These are phyloP conservation scores for Pantherophis alleghaniensis DNA, from an alignment of 2,797 vertebrate species.

Conservation along the genomic window DNA sequence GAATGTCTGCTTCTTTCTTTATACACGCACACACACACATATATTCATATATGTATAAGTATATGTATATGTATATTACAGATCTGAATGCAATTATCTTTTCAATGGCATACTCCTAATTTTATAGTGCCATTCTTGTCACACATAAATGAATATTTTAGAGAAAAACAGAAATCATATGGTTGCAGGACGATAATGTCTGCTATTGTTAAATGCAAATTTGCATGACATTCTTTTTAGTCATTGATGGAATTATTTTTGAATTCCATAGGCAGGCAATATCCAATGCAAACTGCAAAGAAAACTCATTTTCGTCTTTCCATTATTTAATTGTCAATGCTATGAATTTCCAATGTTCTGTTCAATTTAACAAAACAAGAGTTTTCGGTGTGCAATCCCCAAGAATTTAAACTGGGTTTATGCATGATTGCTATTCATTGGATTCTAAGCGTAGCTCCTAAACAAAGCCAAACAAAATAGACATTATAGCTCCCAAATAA, in stretches of 20 bases:
- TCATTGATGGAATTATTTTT: neutral
- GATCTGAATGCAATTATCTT: neutral
- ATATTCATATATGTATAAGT: no score
- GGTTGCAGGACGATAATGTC: neutral
- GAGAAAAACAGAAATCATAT: neutral
- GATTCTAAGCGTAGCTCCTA: neutral
- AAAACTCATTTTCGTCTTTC: neutral
- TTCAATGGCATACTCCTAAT: neutral
- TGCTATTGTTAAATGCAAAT: neutral
- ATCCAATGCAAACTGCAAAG: neutral
- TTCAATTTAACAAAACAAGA: conserved; percentile 9
- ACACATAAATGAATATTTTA: neutral
- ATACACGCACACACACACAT: no score
- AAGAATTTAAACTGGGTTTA: neutral
- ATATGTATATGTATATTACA: no score
- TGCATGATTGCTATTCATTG: neutral
- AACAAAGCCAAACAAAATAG: neutral
- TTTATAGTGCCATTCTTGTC: neutral
- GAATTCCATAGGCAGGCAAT: neutral
- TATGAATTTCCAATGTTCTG: neutral
- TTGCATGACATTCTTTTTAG: neutral
- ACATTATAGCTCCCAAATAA: neutral
- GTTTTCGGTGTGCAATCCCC: neutral
- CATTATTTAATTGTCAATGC: neutral
- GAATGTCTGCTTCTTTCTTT: no score